Base-by-base conservation (phyloP, 1,140 invertebrate genomes). In the Zaprionus capensis region DNA sequence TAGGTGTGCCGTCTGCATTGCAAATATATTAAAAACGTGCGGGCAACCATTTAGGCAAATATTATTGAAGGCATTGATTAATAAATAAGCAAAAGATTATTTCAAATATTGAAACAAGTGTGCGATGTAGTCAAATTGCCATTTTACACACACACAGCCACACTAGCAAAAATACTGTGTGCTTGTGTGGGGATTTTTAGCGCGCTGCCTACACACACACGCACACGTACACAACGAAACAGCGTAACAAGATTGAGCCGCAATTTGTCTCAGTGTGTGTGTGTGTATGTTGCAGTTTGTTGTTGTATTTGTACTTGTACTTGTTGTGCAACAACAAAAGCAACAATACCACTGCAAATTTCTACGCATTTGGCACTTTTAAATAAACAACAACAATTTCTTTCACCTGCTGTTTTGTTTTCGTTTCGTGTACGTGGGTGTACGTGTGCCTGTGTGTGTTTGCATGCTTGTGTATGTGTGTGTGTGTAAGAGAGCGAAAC, bases 101-200 rank as follows among this genome's bases (percentile, higher is more conserved):
- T 71, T 61, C 24, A 63, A 72, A 70, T 85, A 86, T 85, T 86
- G 61, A 85, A 76, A 81, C 74, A 88, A 87, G 81, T 83, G 78
- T 72, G 36, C 38, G 65, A 46, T 44, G 53, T 49, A 51, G 69
- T 53, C 53, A 46, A 74, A 86, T 82, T 71, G 66, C 69, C 72
- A 80, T 74, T 51, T 51, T 44, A 44, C 63, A 51, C 72, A 77
- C 41, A 53, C 41, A 63, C 38, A 61, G 56, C 51, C 24, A 53
- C 55, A 46, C 65, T 36, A 11, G 9, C 36, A 49, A 20, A 41
- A 15, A 5, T 17, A 46, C 34, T 26, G 28, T 11, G 26, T 55
- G 24, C 22, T 36, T 57, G 36, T 17, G 34, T 64, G 36, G 55
- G 44, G 24, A 71, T 58, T 75, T 75, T 75, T 63, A 61, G 44